Conservation (phyloP, 2,888 invertebrate genomes). For the Helobdella robusta region DNA sequence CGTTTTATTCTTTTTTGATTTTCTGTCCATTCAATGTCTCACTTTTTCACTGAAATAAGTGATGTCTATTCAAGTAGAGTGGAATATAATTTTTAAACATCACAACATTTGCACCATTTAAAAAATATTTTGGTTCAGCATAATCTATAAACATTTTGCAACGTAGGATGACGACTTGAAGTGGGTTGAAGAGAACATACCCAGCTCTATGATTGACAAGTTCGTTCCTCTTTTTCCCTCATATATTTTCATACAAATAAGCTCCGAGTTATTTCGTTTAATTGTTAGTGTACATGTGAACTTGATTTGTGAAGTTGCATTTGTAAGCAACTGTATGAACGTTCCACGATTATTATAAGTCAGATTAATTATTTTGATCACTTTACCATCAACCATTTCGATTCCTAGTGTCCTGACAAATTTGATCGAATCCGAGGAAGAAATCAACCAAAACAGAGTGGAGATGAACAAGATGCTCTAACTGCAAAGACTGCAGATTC, state of each 20-base stretch:
- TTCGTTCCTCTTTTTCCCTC: constrained; percentile 43
- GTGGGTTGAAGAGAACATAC: constrained; percentile 91
- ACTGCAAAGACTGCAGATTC: too few relatives aligned
- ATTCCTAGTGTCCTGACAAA: constrained; percentile 39
- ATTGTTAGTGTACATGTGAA: too few relatives aligned
- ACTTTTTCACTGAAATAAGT: too few relatives aligned
- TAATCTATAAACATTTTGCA: too few relatives aligned
- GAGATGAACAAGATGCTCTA: constrained; percentile 24
- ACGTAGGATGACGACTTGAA: constrained; percentile 65
- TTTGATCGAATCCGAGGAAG: constrained; percentile 47
- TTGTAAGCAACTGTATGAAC: too few relatives aligned
- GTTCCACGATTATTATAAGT: too few relatives aligned
- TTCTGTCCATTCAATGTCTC: too few relatives aligned
- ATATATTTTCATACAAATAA: neutral
- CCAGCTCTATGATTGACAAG: constrained; percentile 65
- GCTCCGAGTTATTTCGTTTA: neutral
- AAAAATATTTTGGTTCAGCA: too few relatives aligned
- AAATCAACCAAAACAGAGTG: constrained; percentile 24
- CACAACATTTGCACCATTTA: too few relatives aligned
- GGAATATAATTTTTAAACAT: too few relatives aligned
- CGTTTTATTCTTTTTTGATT: neutral
- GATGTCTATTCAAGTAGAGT: too few relatives aligned
- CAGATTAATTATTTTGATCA: neutral
- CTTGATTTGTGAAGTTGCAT: too few relatives aligned
- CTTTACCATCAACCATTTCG: neutral